These are phyloP conservation scores for Bursaphelenchus okinawaensis DNA, from an alignment of 2,888 invertebrate genomes.

Conservation along the genomic window DNA sequence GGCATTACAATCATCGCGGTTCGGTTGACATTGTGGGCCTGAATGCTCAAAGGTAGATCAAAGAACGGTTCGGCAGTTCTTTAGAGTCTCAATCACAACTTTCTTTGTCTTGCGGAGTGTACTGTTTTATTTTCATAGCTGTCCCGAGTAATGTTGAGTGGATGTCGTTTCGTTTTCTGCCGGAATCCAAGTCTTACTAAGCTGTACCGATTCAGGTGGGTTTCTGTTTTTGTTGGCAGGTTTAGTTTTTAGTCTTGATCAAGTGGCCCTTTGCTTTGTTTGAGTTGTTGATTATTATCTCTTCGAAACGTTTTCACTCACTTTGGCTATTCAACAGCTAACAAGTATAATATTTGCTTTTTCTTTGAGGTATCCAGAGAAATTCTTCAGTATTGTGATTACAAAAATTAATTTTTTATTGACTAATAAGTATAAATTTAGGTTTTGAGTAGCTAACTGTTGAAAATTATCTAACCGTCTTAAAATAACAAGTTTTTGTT, in stretches of 20 bases:
- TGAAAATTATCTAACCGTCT: too few relatives aligned
- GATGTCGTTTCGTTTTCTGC: background rate
- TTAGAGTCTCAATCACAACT: background rate
- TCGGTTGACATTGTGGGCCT: constrained; percentile 5
- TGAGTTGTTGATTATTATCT: too few relatives aligned
- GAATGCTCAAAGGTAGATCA: background rate
- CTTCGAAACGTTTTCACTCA: too few relatives aligned
- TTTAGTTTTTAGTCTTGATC: background rate
- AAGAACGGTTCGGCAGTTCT: background rate
- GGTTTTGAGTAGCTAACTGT: too few relatives aligned
- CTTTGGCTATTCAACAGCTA: too few relatives aligned
- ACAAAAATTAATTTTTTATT: too few relatives aligned
- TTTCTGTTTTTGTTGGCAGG: background rate
- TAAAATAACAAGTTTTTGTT: too few relatives aligned
- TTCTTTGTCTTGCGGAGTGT: background rate
- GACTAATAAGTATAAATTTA: too few relatives aligned
- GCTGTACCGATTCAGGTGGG: background rate
- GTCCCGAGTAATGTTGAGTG: background rate
- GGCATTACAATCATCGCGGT: constrained; percentile 11
- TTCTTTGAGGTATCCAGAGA: too few relatives aligned
- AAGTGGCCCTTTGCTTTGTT: background rate
- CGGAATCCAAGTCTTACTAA: background rate
- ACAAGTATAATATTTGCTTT: too few relatives aligned
- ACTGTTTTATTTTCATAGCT: background rate
- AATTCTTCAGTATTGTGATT: too few relatives aligned